Evolutionary conservation across 2,113 vertebrate genomes (phyloP).

Genomic region (Anoplopoma fimbria): DNA sequence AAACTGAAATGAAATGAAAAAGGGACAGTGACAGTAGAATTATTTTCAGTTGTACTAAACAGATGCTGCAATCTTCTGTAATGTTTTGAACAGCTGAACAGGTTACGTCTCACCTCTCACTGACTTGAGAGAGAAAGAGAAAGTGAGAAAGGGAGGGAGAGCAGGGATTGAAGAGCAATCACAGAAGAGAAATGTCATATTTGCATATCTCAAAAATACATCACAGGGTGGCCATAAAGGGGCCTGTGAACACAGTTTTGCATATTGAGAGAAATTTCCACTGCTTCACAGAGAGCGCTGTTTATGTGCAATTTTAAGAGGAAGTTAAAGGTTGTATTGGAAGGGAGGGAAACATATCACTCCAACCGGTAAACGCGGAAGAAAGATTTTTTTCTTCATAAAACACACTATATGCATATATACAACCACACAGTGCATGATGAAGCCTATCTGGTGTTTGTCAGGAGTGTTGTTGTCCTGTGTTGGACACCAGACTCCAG

Average conservation of each 20-base stretch:
- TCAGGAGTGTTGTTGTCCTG: slow-evolving; percentile 10
- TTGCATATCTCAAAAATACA: slow-evolving; percentile 79
- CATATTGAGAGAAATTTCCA: slow-evolving; percentile 69
- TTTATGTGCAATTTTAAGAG: slow-evolving; percentile 69
- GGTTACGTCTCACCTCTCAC: slow-evolving; percentile 60
- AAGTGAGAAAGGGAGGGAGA: not conserved
- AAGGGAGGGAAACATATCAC: slow-evolving; percentile 36
- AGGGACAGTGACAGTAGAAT: slow-evolving; percentile 3
- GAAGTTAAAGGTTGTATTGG: slow-evolving; percentile 69
- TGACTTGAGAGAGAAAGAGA: slow-evolving; percentile 18
- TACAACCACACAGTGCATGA: not conserved
- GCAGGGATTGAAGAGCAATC: slow-evolving; percentile 62
- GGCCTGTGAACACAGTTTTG: slow-evolving; percentile 63
- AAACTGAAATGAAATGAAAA: slow-evolving; percentile 7
- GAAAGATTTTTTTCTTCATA: not conserved
- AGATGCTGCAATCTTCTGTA: slow-evolving; percentile 46
- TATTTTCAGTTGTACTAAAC: slow-evolving; percentile 14
- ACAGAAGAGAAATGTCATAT: slow-evolving; percentile 77
- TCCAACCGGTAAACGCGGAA: slow-evolving; percentile 17
- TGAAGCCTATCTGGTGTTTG: slow-evolving; percentile 19
- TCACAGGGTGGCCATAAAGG: slow-evolving; percentile 68
- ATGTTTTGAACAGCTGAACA: slow-evolving; percentile 46
- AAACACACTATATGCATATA: slow-evolving; percentile 3
- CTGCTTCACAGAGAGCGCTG: slow-evolving; percentile 54
- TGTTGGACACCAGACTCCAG: slow-evolving; percentile 4